phyloP scores from a whole-genome alignment of 1,140 invertebrate species.

The Cryptotermes secundus region DNA sequence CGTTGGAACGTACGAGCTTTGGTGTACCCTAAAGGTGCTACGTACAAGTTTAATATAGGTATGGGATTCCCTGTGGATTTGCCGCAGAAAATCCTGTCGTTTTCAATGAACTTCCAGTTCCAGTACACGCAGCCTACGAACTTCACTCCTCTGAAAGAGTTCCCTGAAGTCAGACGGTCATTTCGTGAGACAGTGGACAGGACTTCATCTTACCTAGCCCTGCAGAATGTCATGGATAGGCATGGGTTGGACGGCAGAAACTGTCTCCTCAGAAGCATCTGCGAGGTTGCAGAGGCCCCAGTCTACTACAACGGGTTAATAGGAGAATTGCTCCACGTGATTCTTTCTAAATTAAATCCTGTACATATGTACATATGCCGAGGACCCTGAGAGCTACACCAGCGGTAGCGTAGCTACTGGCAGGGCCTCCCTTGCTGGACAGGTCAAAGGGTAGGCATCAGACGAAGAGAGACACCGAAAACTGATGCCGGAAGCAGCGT shows the following conservation, averaged over 20 bases:
- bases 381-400: too few relatives aligned
- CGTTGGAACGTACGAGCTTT: background rate
- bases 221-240: background rate
- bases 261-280: constrained; percentile 50
- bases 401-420: too few relatives aligned
- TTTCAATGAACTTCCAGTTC: constrained; percentile 32
- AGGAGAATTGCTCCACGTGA: constrained; percentile 49
- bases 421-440: too few relatives aligned
- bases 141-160: constrained; percentile 50
- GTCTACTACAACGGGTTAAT: constrained; percentile 47
- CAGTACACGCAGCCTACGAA: constrained; percentile 28
- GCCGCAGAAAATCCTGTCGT: constrained; percentile 28
- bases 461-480: too few relatives aligned
- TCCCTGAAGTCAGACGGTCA: background rate
- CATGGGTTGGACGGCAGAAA: constrained; percentile 42
- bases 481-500: too few relatives aligned
- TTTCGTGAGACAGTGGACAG: background rate
- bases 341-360: too few relatives aligned
- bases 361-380: too few relatives aligned
- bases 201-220: background rate
- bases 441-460: too few relatives aligned
- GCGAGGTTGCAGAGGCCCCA: constrained; percentile 47
- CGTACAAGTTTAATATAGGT: constrained; percentile 30
- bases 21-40: background rate
- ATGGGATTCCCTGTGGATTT: constrained; percentile 27